These are phyloP conservation scores for Phrynosoma platyrhinos DNA, from an alignment of 2,113 vertebrate species.

Conservation along the genomic window DNA sequence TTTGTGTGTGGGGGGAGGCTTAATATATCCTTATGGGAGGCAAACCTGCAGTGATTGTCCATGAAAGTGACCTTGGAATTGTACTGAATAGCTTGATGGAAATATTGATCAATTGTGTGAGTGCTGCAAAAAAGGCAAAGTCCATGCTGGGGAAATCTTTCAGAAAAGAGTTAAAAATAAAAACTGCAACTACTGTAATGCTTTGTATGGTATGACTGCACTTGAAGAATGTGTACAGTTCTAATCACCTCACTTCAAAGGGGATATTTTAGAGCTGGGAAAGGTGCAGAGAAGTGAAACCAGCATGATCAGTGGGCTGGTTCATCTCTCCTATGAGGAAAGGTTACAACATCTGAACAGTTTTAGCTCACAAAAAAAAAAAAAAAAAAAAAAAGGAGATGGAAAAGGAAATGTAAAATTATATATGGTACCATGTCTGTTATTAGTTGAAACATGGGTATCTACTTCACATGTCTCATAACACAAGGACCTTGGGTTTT, in stretches of 20 bases:
- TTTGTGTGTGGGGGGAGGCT: neutral
- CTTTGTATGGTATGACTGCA: neutral
- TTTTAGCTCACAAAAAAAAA: conserved; percentile 1
- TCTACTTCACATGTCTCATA: neutral
- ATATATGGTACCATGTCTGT: neutral
- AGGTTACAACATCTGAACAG: neutral
- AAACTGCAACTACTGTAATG: neutral
- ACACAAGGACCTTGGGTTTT: neutral
- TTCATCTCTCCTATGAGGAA: neutral
- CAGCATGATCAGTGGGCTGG: neutral
- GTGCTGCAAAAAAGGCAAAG: neutral
- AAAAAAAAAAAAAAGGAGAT: neutral
- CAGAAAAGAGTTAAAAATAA: neutral
- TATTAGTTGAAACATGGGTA: neutral
- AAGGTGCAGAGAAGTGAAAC: neutral
- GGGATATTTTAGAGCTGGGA: neutral
- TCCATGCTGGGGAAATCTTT: neutral
- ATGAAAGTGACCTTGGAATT: neutral
- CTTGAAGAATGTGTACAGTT: neutral
- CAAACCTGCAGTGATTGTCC: neutral
- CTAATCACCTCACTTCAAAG: neutral
- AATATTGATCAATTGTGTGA: neutral
- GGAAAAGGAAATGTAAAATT: no score
- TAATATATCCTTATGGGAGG: neutral
- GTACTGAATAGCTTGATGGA: neutral